Evolutionary conservation across 2,888 invertebrate genomes (phyloP).

Genomic region (Drosophila incognita): DNA sequence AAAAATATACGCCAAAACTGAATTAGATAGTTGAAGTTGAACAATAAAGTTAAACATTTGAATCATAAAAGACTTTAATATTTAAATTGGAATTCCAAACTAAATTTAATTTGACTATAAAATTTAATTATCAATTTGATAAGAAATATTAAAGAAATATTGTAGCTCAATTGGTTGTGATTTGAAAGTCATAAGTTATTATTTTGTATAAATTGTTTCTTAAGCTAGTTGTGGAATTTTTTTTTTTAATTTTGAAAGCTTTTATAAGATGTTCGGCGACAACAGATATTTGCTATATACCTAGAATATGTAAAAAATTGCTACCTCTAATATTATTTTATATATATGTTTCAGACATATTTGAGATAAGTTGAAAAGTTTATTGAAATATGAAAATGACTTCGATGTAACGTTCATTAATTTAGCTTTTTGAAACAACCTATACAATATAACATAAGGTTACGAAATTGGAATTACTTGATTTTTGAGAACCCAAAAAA

Average conservation of each 20-base stretch:
- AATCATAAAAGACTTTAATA: conserved; percentile 28
- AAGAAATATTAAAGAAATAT: conserved; percentile 14
- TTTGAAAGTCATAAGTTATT: conserved; percentile 3
- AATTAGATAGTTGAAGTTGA: conserved; percentile 47
- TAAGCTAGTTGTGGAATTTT: not conserved
- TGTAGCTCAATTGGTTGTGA: conserved; percentile 27
- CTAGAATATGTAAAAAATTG: not conserved
- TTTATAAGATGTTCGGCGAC: not conserved
- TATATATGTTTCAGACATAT: not conserved
- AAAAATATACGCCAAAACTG: conserved; percentile 51
- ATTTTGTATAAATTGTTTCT: conserved; percentile 40
- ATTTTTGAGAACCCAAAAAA: conserved; percentile 36
- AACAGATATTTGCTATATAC: not conserved
- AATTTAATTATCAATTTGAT: conserved; percentile 26
- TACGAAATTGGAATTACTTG: conserved; percentile 5
- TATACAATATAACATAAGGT: conserved; percentile 8
- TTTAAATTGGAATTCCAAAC: conserved; percentile 17
- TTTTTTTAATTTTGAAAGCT: not conserved
- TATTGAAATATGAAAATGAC: not conserved
- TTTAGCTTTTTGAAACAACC: conserved; percentile 19
- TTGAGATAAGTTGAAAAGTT: not conserved
- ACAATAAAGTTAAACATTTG: conserved; percentile 39
- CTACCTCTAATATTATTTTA: too few relatives aligned
- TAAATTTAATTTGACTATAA: conserved; percentile 16
- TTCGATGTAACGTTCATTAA: not conserved